Base-by-base conservation (phyloP, 2,888 invertebrate genomes). In the Lasioglossum leucozonium region DNA sequence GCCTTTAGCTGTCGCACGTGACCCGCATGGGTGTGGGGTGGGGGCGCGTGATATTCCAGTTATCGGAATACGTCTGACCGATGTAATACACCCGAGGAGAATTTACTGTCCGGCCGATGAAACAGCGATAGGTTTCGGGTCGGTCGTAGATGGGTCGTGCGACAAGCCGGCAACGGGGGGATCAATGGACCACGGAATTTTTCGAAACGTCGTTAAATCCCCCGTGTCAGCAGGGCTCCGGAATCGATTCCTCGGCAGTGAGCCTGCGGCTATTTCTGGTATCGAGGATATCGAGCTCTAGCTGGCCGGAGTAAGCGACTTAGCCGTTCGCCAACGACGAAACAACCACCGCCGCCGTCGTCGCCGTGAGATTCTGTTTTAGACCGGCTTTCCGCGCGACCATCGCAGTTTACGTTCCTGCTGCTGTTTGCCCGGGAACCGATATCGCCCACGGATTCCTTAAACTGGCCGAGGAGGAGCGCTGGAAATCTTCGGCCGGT, bases 161-260 rank as follows among this genome's bases (percentile, higher is more conserved):
- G 90, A 90, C 90, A 90, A 89, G 86, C 86, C 77, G 72, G 85
- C 69, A 81, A 83, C 87, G 84, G 71, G 6, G 73, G 84, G 89
- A 90, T 90, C 90, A 89, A 90, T 89, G 87, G 86, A 84, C 84
- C 86, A 74, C 82, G 74, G 87, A 89, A 90, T 90, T 90, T 90
- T 90, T 88, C 87, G 83, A 88, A 88, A 89, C 82, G 85, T 88
- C 89, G 89, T 90, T 89, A 89, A 90, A 86, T 86, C 85, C 84
- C 74, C 81, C 84, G 82, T 86, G 90, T 89, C 90, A 86, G 88
- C 88, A 83, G 77, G 67, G 75, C 85, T 78, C 67, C 72, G 76
- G 55, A 74, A 84, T 86, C 86, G 87, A 87, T 78, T 85, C 79
- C 51, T 55, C 78, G 79, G 42, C 69, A 55, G 13, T 37, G 75